Evolutionary conservation across 2,113 vertebrate species (phyloP).

Genomic region (Balaenoptera acutorostrata): DNA sequence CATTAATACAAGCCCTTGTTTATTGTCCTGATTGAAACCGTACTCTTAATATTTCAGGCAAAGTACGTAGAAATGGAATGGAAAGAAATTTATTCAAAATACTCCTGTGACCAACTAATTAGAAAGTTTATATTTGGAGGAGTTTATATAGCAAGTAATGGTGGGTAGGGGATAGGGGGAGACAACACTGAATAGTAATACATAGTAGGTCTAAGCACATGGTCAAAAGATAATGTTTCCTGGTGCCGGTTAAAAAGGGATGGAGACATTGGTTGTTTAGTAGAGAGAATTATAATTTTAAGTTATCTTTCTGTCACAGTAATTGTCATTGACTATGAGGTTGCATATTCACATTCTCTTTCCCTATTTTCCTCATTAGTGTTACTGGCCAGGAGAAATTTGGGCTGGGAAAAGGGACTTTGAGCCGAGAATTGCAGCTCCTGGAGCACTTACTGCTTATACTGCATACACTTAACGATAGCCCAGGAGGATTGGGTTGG

Average conservation of each 20-base stretch:
- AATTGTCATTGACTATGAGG: not conserved
- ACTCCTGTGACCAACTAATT: not conserved
- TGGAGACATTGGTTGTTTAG: not conserved
- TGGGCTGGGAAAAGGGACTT: not conserved
- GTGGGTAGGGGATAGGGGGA: not conserved
- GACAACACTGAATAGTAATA: not conserved
- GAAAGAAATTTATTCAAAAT: not conserved
- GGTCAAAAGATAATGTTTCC: not conserved
- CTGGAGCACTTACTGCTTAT: not conserved
- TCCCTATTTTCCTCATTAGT: not conserved
- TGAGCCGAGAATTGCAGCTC: not conserved
- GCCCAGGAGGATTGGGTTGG: not conserved
- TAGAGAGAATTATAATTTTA: not conserved
- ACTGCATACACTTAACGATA: not conserved
- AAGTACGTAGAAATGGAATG: not conserved
- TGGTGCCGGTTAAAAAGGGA: not conserved
- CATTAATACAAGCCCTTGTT: not conserved
- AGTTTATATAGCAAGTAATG: not conserved
- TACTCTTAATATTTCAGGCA: not conserved
- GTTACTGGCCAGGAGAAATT: not conserved
- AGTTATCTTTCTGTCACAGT: not conserved
- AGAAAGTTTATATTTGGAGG: not conserved
- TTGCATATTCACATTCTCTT: not conserved
- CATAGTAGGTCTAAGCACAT: not conserved
- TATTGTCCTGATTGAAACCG: not conserved